Evolutionary conservation across 2,888 invertebrate genomes (phyloP).

Genomic region (Diadegma fenestrale): DNA sequence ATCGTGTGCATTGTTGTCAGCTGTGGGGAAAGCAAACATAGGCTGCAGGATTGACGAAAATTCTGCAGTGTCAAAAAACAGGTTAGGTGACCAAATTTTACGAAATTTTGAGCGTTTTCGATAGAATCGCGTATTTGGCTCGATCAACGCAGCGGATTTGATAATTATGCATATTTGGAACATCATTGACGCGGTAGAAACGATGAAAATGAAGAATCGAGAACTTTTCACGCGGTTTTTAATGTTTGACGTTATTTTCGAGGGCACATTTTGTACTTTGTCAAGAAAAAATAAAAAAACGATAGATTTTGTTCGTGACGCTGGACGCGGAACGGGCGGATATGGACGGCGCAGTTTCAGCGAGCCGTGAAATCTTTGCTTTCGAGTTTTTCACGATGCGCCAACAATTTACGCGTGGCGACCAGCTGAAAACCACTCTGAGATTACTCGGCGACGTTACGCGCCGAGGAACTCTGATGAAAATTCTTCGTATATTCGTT

Average conservation of each 20-base stretch:
- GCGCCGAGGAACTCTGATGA: constrained; percentile 41
- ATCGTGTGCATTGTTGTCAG: too few relatives aligned
- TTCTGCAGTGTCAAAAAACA: too few relatives aligned
- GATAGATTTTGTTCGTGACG: background rate
- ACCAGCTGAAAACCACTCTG: constrained; percentile 19
- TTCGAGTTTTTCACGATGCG: constrained; percentile 3
- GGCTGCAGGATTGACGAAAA: too few relatives aligned
- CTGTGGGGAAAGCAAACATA: too few relatives aligned
- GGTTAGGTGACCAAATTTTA: too few relatives aligned
- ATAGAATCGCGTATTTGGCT: too few relatives aligned
- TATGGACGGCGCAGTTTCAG: constrained; percentile 42
- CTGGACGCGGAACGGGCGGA: background rate
- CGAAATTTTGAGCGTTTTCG: too few relatives aligned
- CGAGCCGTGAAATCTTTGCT: constrained; percentile 51
- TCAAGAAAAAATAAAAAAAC: background rate
- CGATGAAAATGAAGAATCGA: background rate
- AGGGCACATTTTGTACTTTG: background rate
- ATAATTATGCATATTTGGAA: background rate
- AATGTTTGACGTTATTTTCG: background rate
- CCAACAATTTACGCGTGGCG: constrained; percentile 4
- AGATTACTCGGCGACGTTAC: constrained; percentile 44
- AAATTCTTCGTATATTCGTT: constrained; percentile 29
- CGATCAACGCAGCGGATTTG: background rate
- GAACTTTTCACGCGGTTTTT: background rate
- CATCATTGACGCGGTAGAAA: background rate